Conservation (phyloP, 2,113 vertebrate genomes). For the Arizona elegans region DNA sequence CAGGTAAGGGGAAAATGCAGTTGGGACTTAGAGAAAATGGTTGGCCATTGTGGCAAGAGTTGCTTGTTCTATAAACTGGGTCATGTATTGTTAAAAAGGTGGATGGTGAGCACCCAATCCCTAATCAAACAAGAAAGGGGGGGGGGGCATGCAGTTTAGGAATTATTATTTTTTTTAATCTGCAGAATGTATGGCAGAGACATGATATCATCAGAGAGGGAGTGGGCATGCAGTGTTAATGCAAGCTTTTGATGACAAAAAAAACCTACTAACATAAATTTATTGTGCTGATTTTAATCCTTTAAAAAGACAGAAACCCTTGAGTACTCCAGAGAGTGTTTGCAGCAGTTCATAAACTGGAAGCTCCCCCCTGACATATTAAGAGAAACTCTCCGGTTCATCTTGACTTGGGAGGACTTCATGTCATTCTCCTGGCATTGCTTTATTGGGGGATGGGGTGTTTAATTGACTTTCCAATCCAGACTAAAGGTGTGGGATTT, state of each 20-base stretch:
- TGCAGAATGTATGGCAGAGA: background rate
- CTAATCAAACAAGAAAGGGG: background rate
- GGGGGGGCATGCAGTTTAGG: background rate
- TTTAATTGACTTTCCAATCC: background rate
- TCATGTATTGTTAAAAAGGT: background rate
- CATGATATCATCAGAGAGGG: background rate
- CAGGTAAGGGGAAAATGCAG: slow-evolving; percentile 71
- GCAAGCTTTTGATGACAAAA: background rate
- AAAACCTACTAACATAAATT: background rate
- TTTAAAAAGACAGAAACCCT: background rate
- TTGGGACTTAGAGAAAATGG: background rate
- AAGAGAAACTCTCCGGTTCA: background rate
- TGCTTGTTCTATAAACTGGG: background rate
- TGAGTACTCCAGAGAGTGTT: background rate
- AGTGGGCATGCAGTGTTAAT: background rate
- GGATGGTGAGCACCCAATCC: background rate
- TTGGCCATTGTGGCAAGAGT: background rate
- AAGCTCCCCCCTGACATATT: background rate
- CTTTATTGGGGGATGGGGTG: background rate
- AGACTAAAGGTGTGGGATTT: background rate
- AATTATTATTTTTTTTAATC: background rate
- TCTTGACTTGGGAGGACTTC: background rate
- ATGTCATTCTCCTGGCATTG: background rate
- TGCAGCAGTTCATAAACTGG: background rate
- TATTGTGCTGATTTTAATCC: background rate